These are phyloP conservation scores for Phyllostomus hastatus DNA, from an alignment of 2,113 vertebrate genomes.

Conservation along the genomic window DNA sequence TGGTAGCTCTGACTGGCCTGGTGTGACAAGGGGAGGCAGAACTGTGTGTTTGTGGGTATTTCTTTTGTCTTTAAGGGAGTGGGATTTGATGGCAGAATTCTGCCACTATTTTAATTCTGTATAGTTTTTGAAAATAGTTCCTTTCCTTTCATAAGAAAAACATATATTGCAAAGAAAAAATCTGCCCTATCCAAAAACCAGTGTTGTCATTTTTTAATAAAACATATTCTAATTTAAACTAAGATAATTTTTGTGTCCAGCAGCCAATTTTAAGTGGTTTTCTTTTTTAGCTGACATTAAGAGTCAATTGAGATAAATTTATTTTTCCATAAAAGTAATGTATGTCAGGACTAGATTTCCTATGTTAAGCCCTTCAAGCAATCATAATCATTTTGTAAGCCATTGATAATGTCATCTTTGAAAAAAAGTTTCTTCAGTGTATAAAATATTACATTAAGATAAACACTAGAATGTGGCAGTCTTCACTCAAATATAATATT, in stretches of 20 bases:
- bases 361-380: conserved; percentile 57
- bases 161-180: not conserved
- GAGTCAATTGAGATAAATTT: conserved; percentile 66
- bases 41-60: too few relatives aligned
- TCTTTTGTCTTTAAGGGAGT: too few relatives aligned
- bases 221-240: conserved; percentile 57
- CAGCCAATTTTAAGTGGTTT: conserved; percentile 71
- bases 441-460: conserved; percentile 62
- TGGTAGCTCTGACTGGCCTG: too few relatives aligned
- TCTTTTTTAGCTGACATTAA: conserved; percentile 69
- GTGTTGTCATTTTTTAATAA: conserved; percentile 48
- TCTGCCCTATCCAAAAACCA: conserved; percentile 44
- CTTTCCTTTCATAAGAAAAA: too few relatives aligned
- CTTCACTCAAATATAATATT: conserved; percentile 2
- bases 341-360: conserved; percentile 58
- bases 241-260: conserved; percentile 59
- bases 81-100: too few relatives aligned
- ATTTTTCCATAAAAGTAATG: conserved; percentile 71
- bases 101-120: too few relatives aligned
- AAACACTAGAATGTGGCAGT: conserved; percentile 58
- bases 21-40: too few relatives aligned
- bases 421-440: conserved; percentile 39
- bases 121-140: too few relatives aligned
- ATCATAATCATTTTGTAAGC: conserved; percentile 65
- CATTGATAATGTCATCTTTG: conserved; percentile 40